Evolutionary conservation across 2,888 invertebrate species (phyloP), one percentile per base, ranked within the genome.

Genomic region (Agrochola circellaris): DNA sequence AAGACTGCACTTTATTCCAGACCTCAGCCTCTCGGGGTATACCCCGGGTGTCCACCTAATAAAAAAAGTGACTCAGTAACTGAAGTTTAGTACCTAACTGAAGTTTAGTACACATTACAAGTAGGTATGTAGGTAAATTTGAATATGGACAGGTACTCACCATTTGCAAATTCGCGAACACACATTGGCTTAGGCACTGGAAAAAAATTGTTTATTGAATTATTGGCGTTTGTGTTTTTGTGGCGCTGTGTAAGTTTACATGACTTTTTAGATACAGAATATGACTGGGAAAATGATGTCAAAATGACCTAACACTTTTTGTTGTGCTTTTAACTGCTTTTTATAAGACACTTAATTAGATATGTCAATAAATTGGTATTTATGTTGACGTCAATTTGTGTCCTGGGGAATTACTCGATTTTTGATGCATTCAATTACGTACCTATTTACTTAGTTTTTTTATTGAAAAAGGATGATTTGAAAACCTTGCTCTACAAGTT

Each of bases 141-240:
- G 5, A 15, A 51, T 77, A 58, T 34, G 20, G 26, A 34, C 17
- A 54, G 48, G 42, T 78, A 92, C 96, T 95, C 91, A 97, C 97
- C 90, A 96, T 94, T 94, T 96, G 95, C 75, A 97, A 93, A 91
- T 97, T 96, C 38, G 96, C 95, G 89, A 97, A 97, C 61, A 97
- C 95, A 89, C 97, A 97, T 87, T 97, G 97, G 85, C 96, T 96
- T 69, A 97, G 94, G 79, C 97, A 97, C 97, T 97, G 94, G 69
- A 95, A 95, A 88, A 56, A 83, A 3, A 0, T 20, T 15, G 34
- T 66, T 54, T 67, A 34, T 61, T 48, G 17, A 54, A 17, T 23
- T 48, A 51, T 15, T 61, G 23, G 23, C n/a, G 20, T 26, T 70
- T 72, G 20, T 65, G 48, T 38, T 81, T 80, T 48, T 54, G 17